Evolutionary conservation across 2,113 vertebrate genomes (phyloP).

Genomic region (Carassius auratus): DNA sequence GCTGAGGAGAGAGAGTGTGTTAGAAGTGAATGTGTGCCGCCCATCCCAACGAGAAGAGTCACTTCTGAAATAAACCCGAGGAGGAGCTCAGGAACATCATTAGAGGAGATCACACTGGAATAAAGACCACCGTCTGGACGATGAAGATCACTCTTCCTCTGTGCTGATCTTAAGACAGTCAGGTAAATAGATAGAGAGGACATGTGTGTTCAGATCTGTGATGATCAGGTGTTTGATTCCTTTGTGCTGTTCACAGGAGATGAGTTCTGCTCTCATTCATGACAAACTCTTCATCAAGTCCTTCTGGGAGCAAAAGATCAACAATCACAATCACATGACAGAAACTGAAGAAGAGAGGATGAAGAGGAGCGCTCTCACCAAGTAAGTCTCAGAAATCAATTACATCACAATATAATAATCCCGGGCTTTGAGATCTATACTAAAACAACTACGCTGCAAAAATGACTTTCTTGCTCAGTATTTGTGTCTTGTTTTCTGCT

Average conservation of each 20-base stretch:
- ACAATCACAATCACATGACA: constrained; percentile 37
- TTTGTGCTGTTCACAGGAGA: constrained; percentile 53
- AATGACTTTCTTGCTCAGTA: too few species aligned
- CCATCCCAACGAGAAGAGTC: neutral
- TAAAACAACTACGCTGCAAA: too few species aligned
- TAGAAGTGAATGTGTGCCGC: too few species aligned
- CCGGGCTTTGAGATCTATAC: too few species aligned
- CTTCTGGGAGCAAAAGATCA: constrained; percentile 76
- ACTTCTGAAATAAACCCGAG: neutral
- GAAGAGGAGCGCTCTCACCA: constrained; percentile 68
- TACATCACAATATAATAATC: too few species aligned
- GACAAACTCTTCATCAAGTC: constrained; percentile 69
- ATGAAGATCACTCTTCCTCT: neutral
- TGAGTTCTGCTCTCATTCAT: constrained; percentile 75
- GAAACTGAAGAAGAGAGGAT: constrained; percentile 66
- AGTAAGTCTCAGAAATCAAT: constrained; percentile 58
- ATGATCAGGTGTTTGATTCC: neutral
- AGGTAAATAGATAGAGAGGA: neutral
- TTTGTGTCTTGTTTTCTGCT: too few species aligned
- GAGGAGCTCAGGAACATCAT: constrained; percentile 7
- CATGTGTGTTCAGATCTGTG: neutral
- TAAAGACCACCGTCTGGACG: neutral
- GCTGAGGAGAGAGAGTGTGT: neutral
- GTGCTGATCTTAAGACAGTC: neutral
- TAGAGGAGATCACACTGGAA: constrained; percentile 3